phyloP scores from a whole-genome alignment of 2,797 vertebrate genomes.

The Tragelaphus oryx region DNA sequence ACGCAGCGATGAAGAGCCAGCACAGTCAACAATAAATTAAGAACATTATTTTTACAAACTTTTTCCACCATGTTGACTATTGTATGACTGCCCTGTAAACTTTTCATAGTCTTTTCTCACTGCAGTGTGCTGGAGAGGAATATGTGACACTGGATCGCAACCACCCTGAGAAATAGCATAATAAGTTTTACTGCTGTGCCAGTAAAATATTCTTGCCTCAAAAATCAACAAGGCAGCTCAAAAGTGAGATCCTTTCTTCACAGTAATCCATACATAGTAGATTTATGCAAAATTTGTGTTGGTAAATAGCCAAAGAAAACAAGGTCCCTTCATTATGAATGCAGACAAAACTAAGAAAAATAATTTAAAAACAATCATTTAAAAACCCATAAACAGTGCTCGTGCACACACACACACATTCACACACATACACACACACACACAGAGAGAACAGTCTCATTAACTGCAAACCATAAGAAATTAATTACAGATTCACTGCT shows the following conservation, averaged over 20 bases:
- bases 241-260: neutral
- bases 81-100: neutral
- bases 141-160: neutral
- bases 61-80: neutral
- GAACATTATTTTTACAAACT: neutral
- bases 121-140: neutral
- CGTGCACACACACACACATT: neutral
- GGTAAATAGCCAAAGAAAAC: slow-evolving; percentile 53
- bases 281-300: neutral
- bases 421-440: neutral
- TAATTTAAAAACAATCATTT: slow-evolving; percentile 45
- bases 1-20: neutral
- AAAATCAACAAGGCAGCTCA: neutral
- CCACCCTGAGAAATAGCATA: neutral
- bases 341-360: slow-evolving; percentile 64
- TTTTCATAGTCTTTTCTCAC: neutral
- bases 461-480: slow-evolving; percentile 66
- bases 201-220: slow-evolving; percentile 22
- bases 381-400: slow-evolving; percentile 24
- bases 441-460: neutral
- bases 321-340: slow-evolving; percentile 32
- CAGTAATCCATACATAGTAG: neutral
- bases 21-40: neutral
- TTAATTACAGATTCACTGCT: slow-evolving; percentile 73
- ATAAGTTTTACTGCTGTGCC: neutral